phyloP scores from a whole-genome alignment of 2,888 invertebrate genomes.

The Harpalus rubripes region DNA sequence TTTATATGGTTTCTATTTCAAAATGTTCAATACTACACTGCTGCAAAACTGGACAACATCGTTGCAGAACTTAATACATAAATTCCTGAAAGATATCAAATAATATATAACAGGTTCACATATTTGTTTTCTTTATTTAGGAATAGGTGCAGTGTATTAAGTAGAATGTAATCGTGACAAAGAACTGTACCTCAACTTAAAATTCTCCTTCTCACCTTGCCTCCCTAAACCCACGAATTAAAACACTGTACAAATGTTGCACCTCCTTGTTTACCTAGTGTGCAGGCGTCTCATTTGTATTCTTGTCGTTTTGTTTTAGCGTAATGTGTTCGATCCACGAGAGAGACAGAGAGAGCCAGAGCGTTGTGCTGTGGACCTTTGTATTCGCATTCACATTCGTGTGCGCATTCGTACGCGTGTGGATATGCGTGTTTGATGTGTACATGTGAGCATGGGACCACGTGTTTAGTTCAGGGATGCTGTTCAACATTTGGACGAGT shows the following conservation, averaged over 20 bases:
- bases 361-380: slow-evolving; percentile 7
- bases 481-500: not conserved
- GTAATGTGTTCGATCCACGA: slow-evolving; percentile 63
- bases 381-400: slow-evolving; percentile 1
- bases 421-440: slow-evolving; percentile 45
- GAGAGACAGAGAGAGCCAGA: too few relatives aligned
- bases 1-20: slow-evolving; percentile 38
- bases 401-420: slow-evolving; percentile 1
- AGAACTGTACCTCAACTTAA: too few relatives aligned
- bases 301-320: slow-evolving; percentile 67
- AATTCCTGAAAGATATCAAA: not conserved
- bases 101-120: not conserved
- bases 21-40: slow-evolving; percentile 17
- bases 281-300: slow-evolving; percentile 63
- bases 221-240: slow-evolving; percentile 56
- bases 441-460: slow-evolving; percentile 16
- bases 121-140: too few relatives aligned
- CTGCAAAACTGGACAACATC: not conserved
- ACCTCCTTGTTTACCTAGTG: slow-evolving; percentile 53
- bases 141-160: too few relatives aligned
- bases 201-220: too few relatives aligned
- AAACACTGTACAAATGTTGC: slow-evolving; percentile 43
- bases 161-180: too few relatives aligned
- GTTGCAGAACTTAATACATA: not conserved
- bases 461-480: slow-evolving; percentile 8